Conservation (phyloP, 2,113 vertebrate species). For the Sylvia atricapilla region DNA sequence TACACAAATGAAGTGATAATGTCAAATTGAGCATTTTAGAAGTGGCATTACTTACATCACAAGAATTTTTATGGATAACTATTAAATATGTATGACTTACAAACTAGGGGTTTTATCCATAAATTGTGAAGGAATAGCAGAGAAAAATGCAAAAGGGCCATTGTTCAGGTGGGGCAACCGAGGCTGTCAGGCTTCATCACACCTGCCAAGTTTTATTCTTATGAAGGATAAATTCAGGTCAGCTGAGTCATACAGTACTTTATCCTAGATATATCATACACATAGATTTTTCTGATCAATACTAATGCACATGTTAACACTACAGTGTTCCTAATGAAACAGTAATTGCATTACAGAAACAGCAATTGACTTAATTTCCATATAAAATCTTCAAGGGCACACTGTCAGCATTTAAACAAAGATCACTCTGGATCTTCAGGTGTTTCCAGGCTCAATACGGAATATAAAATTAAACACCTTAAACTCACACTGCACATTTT, state of each 20-base stretch:
- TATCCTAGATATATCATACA: neutral
- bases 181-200: neutral
- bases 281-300: neutral
- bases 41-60: neutral
- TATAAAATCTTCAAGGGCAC: conserved; percentile 26
- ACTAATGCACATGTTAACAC: neutral
- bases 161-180: neutral
- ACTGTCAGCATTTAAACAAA: conserved; percentile 23
- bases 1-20: neutral
- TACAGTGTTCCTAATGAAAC: neutral
- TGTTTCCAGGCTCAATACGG: conserved; percentile 21
- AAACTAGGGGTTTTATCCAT: neutral
- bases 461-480: conserved; percentile 49
- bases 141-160: neutral
- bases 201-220: neutral
- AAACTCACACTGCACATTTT: conserved; percentile 56
- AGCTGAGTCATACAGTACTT: neutral
- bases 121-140: neutral
- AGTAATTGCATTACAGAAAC: conserved; percentile 36
- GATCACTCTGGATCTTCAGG: conserved; percentile 25
- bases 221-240: neutral
- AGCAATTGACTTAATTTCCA: conserved; percentile 46
- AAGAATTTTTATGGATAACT: neutral
- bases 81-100: neutral
- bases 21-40: neutral